These are phyloP conservation scores for Trissoscelio sp. DNA, from an alignment of 2,888 invertebrate species.

Conservation along the genomic window DNA sequence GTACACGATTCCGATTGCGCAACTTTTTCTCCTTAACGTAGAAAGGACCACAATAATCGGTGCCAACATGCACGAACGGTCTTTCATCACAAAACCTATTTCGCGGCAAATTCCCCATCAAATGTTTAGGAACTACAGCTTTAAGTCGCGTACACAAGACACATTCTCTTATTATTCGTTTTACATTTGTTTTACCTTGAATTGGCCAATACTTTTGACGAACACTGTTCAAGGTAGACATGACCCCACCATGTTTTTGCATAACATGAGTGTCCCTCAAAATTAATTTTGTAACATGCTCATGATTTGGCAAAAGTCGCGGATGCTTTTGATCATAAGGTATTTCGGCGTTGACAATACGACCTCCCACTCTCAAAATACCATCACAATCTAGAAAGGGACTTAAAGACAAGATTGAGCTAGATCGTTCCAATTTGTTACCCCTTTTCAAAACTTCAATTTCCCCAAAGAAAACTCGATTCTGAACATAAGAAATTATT, in stretches of 20 bases:
- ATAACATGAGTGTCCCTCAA: constrained; percentile 41
- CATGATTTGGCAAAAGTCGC: constrained; percentile 39
- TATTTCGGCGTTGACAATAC: constrained; percentile 49
- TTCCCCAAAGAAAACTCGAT: too few relatives aligned
- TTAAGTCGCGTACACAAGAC: constrained; percentile 68
- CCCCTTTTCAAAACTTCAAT: not conserved
- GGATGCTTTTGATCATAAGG: constrained; percentile 60
- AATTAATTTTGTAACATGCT: constrained; percentile 52
- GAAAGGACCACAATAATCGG: constrained; percentile 74
- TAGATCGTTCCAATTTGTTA: not conserved
- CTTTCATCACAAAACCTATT: constrained; percentile 60
- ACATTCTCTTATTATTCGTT: constrained; percentile 37
- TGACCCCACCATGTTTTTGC: constrained; percentile 52
- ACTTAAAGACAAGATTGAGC: constrained; percentile 52
- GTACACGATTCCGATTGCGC: constrained; percentile 27
- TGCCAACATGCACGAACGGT: constrained; percentile 72
- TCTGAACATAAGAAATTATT: too few relatives aligned
- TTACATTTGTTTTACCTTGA: constrained; percentile 51
- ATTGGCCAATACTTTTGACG: constrained; percentile 61
- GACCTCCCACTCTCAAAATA: constrained; percentile 66
- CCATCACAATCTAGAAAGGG: constrained; percentile 70
- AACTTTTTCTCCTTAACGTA: constrained; percentile 70
- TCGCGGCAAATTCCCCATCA: constrained; percentile 73
- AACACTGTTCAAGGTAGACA: constrained; percentile 52
- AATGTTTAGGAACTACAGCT: constrained; percentile 58